Evolutionary conservation across 2,888 invertebrate species (phyloP), one percentile per base, ranked within the genome.

Genomic region (Andrena dorsata): DNA sequence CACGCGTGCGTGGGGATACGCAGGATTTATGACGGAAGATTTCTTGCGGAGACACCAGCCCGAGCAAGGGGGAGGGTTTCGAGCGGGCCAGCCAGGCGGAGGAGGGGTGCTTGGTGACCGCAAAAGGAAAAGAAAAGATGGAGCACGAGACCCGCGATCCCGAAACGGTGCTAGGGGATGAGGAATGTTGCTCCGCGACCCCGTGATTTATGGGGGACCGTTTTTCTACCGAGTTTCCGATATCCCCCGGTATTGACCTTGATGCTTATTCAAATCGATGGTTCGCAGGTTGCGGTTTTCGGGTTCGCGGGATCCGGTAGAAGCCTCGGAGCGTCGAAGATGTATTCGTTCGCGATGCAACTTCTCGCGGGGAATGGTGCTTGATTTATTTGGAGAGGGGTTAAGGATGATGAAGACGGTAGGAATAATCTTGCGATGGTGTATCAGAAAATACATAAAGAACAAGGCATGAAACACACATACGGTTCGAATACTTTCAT

Each of bases 11-110:
- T 23, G 10, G 56, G 84, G 83, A 82, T 83, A 80, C 61, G 66
- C 26, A 80, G 81, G 79, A 90, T 90, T 90, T 90, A 90, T 90
- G 84, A 80, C 82, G 80, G 69, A 58, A 84, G 87, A 88, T 89
- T 88, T 88, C 86, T 86, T 80, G 80, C 82, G 70, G 66, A 47
- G 76, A 68, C 75, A 61, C n/a, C 61, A 58, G 65, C 64, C 56
- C 26, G 65, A 8, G 13, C 63, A 73, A 72, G 71, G 63, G 49
- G 72, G 49, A 68, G 77, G 77, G 56, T 58, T n/a, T 61, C 78
- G 26, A 60, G 16, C 6, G 41, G 49, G 56, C 49, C 51, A 41
- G 71, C n/a, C 32, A 16, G 65, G 47, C 20, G n/a, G 49, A 65
- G 7, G 72, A 70, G 56, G 61, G 65, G 23, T 66, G 65, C 41